These are phyloP conservation scores for Zoanthus sansibaricus DNA, from an alignment of 92 coral and sea anemone genomes.

Conservation along the genomic window DNA sequence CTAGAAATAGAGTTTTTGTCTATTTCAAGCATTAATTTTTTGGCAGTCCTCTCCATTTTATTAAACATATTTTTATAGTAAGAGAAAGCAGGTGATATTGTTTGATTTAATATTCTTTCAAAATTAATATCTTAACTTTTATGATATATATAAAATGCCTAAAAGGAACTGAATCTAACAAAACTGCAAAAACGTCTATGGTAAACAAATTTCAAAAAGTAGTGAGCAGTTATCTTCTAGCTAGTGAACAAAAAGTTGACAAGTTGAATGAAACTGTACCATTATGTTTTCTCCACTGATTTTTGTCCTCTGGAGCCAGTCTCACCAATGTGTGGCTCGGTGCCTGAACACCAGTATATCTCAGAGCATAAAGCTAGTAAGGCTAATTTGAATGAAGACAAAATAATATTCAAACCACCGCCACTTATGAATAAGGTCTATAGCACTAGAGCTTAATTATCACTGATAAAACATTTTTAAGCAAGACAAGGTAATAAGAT, in stretches of 20 bases:
- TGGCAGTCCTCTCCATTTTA: conserved; percentile 8
- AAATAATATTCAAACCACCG: conserved; percentile 8
- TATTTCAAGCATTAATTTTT: conserved; percentile 7
- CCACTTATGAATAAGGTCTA: conserved; percentile 8
- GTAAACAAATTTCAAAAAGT: conserved; percentile 11
- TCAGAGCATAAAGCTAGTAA: too few species aligned
- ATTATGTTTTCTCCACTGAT: neutral
- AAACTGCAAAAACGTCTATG: conserved; percentile 10
- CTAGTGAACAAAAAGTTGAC: neutral
- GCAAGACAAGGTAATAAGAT: conserved; percentile 9
- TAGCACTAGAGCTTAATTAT: conserved; percentile 10
- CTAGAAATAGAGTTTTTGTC: neutral
- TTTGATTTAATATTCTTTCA: neutral
- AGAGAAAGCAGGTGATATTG: neutral
- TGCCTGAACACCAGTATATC: too few species aligned
- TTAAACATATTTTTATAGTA: neutral
- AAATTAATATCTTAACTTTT: neutral
- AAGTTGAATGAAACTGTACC: conserved; percentile 4
- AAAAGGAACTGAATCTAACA: conserved; percentile 10
- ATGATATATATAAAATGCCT: neutral
- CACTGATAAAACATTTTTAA: conserved; percentile 12
- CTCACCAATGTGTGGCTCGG: too few species aligned
- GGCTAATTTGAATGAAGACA: neutral
- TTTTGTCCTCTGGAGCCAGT: too few species aligned
- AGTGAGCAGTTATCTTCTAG: conserved; percentile 15